Conservation (phyloP, 2,888 invertebrate genomes). For the Leptinotarsa rubiginosa region DNA sequence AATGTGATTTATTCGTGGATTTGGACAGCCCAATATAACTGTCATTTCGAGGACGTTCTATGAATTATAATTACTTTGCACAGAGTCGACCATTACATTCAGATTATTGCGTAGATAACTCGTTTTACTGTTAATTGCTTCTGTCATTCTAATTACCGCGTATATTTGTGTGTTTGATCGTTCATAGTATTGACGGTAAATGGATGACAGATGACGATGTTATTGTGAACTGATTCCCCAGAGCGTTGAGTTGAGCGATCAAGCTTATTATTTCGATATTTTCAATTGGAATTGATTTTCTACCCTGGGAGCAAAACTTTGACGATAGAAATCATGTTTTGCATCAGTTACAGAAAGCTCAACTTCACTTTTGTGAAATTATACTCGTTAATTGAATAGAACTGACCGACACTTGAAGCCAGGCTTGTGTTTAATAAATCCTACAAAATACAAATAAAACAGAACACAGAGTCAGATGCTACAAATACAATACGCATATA, state of each 20-base stretch:
- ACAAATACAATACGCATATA: too few species aligned
- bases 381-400: too few species aligned
- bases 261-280: not conserved
- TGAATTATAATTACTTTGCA: constrained; percentile 49
- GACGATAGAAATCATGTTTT: too few species aligned
- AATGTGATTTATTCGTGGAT: constrained; percentile 49
- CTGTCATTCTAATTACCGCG: constrained; percentile 41
- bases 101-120: constrained; percentile 44
- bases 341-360: too few species aligned
- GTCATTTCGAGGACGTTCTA: constrained; percentile 38
- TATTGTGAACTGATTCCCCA: not conserved
- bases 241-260: not conserved
- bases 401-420: too few species aligned
- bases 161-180: constrained; percentile 7
- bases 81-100: constrained; percentile 41
- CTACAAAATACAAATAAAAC: too few species aligned
- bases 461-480: too few species aligned
- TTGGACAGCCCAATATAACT: constrained; percentile 49
- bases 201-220: constrained; percentile 4
- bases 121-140: constrained; percentile 44
- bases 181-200: not conserved
- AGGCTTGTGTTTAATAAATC: too few species aligned
- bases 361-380: too few species aligned
- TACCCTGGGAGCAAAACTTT: too few species aligned
- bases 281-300: too few species aligned